Percentiles rank a stretch among this genome's conserved stretches.
These are phyloP conservation scores for Gymnosoma rotundatum DNA, from an alignment of 2,888 invertebrate species.

Conservation along the genomic window DNA sequence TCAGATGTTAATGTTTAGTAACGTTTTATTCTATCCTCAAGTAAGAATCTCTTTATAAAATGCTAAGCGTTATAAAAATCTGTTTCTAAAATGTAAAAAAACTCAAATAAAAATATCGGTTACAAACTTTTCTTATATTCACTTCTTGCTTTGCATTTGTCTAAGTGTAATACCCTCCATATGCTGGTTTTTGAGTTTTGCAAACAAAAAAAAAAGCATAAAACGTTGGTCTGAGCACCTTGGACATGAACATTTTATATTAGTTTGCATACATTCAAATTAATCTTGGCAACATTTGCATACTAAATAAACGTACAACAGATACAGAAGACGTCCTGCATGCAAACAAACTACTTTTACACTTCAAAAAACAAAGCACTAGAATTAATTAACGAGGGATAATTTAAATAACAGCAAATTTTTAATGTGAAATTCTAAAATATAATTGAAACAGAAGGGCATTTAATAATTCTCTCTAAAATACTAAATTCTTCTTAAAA, in stretches of 20 bases:
- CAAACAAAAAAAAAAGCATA: conserved; percentile 9
- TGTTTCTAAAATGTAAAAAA: too few species aligned
- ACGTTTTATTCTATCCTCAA: too few species aligned
- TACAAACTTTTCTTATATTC: too few species aligned
- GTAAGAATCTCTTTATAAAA: too few species aligned
- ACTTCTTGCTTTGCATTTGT: background rate
- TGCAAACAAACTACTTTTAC: conserved; percentile 33
- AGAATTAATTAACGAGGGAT: conserved; percentile 28
- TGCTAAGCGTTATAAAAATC: too few species aligned
- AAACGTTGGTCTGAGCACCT: conserved; percentile 60
- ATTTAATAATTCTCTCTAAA: too few species aligned
- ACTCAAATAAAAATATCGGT: too few species aligned
- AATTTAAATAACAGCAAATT: background rate
- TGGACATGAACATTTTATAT: conserved; percentile 70
- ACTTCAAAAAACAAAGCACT: conserved; percentile 28
- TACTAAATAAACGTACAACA: conserved; percentile 44
- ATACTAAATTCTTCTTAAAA: too few species aligned
- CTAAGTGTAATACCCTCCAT: conserved; percentile 26
- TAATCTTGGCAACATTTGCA: conserved; percentile 67
- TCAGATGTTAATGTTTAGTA: too few species aligned
- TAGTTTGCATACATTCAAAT: conserved; percentile 67
- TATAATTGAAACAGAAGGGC: too few species aligned
- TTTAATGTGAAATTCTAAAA: too few species aligned
- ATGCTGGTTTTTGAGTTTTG: conserved; percentile 26
- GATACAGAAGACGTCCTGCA: background rate